A percentile compares a stretch with the other conserved stretches of the same genome.
Evolutionary conservation across 2,797 vertebrate genomes (phyloP).

Genomic region (Squalus acanthias): DNA sequence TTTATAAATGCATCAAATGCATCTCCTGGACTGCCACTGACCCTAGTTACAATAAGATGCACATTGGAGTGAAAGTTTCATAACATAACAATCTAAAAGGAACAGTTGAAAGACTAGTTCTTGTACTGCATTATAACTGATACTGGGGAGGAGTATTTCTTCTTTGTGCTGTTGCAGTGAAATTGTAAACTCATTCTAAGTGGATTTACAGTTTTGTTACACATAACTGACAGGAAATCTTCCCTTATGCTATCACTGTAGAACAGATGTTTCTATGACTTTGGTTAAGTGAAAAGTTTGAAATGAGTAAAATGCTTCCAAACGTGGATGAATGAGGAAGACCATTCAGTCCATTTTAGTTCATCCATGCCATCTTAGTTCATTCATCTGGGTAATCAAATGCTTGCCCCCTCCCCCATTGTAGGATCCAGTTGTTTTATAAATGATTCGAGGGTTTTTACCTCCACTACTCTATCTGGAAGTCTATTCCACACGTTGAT

Average conservation of each 20-base stretch:
- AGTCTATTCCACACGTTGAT: not conserved
- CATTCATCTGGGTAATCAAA: not conserved
- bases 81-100: not conserved
- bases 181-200: not conserved
- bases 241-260: not conserved
- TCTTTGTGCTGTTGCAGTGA: not conserved
- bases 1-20: not conserved
- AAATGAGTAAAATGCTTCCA: not conserved
- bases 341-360: not conserved
- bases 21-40: not conserved
- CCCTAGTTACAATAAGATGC: not conserved
- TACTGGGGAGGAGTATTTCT: not conserved
- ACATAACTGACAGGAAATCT: not conserved
- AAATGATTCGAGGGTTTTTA: not conserved
- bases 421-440: not conserved
- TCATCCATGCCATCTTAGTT: not conserved
- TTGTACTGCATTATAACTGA: not conserved
- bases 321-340: not conserved
- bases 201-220: not conserved
- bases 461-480: not conserved
- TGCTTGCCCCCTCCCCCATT: not conserved
- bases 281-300: not conserved
- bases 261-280: not conserved
- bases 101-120: not conserved
- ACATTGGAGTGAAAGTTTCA: not conserved